phyloP scores from a whole-genome alignment of 35 echinoderm and acorn worm genomes.

The Anneissia japonica region DNA sequence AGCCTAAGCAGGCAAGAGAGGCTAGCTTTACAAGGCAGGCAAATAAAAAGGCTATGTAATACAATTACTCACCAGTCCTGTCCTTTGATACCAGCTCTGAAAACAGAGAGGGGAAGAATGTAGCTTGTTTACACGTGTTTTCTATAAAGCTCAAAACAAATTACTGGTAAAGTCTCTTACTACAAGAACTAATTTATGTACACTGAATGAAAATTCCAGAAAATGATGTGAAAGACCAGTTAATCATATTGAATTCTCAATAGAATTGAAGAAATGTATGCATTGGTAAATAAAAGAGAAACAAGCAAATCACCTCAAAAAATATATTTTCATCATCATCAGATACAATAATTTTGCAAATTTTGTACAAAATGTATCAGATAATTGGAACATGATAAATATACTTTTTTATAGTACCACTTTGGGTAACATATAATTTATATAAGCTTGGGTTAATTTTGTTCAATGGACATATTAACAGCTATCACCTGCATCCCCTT shows the following conservation, averaged over 20 bases:
- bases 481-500: no score
- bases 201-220: background rate
- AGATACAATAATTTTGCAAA: no score
- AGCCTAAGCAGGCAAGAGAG: no score
- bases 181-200: background rate
- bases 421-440: no score
- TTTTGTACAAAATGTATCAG: no score
- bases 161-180: background rate
- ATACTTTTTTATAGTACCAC: no score
- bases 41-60: background rate
- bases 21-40: background rate
- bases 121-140: background rate
- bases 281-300: no score
- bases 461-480: no score
- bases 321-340: no score
- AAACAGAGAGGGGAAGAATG: background rate
- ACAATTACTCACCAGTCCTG: background rate
- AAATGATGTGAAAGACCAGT: background rate
- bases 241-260: background rate
- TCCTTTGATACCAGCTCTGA: conserved; percentile 1
- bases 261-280: background rate
- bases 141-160: background rate
- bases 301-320: no score
- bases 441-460: no score
- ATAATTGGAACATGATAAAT: no score